A percentile compares a stretch with the other conserved stretches of the same genome.
These are phyloP conservation scores for Perithous albicinctus DNA, from an alignment of 2,888 invertebrate species.

Conservation along the genomic window DNA sequence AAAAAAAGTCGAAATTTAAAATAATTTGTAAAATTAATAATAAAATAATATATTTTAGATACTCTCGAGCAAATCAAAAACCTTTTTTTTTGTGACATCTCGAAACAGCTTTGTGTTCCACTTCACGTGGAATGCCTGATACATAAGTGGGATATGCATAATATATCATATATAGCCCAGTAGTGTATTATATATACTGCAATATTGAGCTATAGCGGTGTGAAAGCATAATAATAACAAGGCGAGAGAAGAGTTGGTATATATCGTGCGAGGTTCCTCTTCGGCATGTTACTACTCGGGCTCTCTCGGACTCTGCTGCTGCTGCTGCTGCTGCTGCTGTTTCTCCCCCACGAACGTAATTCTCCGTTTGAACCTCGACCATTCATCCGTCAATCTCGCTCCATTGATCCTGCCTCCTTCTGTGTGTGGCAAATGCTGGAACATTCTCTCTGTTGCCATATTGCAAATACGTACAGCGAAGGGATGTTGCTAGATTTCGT, in stretches of 20 bases:
- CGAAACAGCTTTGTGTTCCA: no score
- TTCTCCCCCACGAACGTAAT: slow-evolving; percentile 57
- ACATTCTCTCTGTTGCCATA: slow-evolving; percentile 36
- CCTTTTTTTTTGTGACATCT: no score
- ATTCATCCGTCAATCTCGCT: slow-evolving; percentile 68
- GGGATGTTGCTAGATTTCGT: slow-evolving; percentile 49
- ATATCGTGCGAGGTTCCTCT: slow-evolving; percentile 28
- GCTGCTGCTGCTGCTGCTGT: no score
- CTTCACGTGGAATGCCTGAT: no score
- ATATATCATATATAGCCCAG: no score
- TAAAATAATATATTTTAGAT: no score
- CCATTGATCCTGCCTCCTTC: slow-evolving; percentile 60
- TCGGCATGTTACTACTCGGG: slow-evolving; percentile 21
- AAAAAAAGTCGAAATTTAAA: no score
- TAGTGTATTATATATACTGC: background rate
- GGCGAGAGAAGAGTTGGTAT: slow-evolving; percentile 40
- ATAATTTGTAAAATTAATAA: no score
- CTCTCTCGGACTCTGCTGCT: slow-evolving; percentile 36
- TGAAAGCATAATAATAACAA: slow-evolving; percentile 60
- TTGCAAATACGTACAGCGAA: slow-evolving; percentile 1
- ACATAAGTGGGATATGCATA: no score
- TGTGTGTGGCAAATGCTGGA: slow-evolving; percentile 2
- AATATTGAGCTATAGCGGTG: slow-evolving; percentile 15
- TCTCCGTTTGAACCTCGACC: slow-evolving; percentile 60
- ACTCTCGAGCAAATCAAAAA: no score